phyloP scores from a whole-genome alignment of 2,797 vertebrate species.

The Varecia variegata region DNA sequence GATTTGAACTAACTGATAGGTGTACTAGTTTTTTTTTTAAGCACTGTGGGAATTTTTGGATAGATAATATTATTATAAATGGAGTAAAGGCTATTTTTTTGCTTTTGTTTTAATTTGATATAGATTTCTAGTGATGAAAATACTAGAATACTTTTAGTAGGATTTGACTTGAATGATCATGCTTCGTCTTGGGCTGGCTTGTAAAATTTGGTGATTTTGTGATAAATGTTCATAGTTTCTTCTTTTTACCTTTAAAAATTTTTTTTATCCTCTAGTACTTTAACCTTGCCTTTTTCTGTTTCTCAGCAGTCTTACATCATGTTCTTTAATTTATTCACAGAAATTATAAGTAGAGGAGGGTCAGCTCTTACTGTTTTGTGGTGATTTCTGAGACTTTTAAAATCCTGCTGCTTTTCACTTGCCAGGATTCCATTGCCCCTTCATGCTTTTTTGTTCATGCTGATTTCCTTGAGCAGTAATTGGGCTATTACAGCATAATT shows the following conservation, averaged over 20 bases:
- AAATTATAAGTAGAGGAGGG: background rate
- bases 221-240: background rate
- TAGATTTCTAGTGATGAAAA: background rate
- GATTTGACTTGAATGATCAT: background rate
- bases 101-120: background rate
- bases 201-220: conserved; percentile 22
- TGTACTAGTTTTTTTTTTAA: background rate
- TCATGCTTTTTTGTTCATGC: background rate
- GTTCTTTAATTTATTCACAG: background rate
- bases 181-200: background rate
- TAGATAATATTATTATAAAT: conserved; percentile 22
- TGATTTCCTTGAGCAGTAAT: background rate
- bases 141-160: conserved; percentile 12
- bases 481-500: background rate
- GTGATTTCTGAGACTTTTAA: background rate
- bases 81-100: background rate
- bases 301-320: background rate
- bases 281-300: background rate
- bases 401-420: background rate
- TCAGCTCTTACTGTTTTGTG: background rate
- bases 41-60: background rate
- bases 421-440: background rate
- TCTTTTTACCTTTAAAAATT: background rate
- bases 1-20: background rate
- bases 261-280: background rate